Percentiles rank a stretch among this genome's conserved stretches.
phyloP scores from a whole-genome alignment of 2,113 vertebrate genomes.

The Varanus komodoensis region DNA sequence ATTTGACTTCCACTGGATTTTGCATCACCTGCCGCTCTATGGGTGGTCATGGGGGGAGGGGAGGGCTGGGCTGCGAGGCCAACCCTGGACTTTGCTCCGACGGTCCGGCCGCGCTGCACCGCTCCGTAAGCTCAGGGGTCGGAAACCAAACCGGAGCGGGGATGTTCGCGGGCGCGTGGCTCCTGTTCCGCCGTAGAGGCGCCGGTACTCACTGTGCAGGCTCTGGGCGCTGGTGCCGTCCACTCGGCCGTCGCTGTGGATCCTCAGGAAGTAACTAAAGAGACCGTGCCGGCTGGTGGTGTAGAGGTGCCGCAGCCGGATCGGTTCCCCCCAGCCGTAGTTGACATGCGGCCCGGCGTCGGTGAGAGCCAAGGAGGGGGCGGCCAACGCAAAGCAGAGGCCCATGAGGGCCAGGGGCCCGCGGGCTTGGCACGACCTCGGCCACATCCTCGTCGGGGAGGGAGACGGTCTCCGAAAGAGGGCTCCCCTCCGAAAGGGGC shows the following conservation, averaged over 20 bases:
- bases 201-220: conserved; percentile 83
- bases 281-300: conserved; percentile 82
- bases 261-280: conserved; percentile 83
- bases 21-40: no score
- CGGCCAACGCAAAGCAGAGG: conserved; percentile 63
- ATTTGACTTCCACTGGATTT: no score
- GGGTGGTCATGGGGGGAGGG: no score
- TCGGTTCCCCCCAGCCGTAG: conserved; percentile 87
- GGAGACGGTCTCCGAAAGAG: background rate
- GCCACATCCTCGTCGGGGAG: conserved; percentile 30
- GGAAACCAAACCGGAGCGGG: no score
- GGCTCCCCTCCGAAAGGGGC: background rate
- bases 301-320: conserved; percentile 89
- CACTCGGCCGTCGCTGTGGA: conserved; percentile 85
- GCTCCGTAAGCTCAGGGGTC: no score
- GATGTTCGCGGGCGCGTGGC: no score
- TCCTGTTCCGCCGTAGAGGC: background rate
- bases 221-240: conserved; percentile 81
- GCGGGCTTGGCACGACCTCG: conserved; percentile 9
- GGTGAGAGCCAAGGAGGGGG: conserved; percentile 71
- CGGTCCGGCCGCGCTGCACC: no score
- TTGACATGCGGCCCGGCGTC: conserved; percentile 84
- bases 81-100: no score
- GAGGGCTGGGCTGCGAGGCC: no score
- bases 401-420: conserved; percentile 63